Evolutionary conservation across 2,797 vertebrate genomes (phyloP).

Genomic region (Protonibea diacanthus): DNA sequence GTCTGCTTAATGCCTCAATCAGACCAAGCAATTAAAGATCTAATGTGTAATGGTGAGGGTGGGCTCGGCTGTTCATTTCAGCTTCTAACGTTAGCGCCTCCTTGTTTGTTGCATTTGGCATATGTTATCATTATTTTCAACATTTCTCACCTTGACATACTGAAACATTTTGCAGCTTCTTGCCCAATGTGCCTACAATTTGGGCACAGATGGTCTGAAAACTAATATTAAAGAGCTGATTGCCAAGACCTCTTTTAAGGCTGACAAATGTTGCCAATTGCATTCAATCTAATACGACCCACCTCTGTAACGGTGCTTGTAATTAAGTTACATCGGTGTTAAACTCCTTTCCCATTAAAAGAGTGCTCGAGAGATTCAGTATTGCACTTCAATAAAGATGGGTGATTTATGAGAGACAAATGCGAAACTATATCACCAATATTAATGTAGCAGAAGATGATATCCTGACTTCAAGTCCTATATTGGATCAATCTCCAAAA

Average conservation of each 20-base stretch:
- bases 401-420: neutral
- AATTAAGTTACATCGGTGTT: conserved; percentile 10
- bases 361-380: conserved; percentile 15
- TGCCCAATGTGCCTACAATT: conserved; percentile 25
- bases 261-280: conserved; percentile 24
- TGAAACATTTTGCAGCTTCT: conserved; percentile 43
- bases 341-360: conserved; percentile 2
- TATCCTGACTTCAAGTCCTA: neutral
- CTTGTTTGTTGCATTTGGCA: conserved; percentile 37
- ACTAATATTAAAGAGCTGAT: conserved; percentile 26
- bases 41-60: neutral
- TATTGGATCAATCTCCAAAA: neutral
- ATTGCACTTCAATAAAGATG: neutral
- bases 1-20: neutral
- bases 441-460: neutral
- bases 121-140: conserved; percentile 43
- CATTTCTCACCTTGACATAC: conserved; percentile 52
- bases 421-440: neutral
- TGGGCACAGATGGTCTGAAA: conserved; percentile 52
- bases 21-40: neutral
- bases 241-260: conserved; percentile 32
- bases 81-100: neutral
- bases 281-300: conserved; percentile 26
- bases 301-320: conserved; percentile 14
- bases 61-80: neutral